Conservation (phyloP, 2,113 vertebrate genomes). For the Phylloscopus trochiloides region DNA sequence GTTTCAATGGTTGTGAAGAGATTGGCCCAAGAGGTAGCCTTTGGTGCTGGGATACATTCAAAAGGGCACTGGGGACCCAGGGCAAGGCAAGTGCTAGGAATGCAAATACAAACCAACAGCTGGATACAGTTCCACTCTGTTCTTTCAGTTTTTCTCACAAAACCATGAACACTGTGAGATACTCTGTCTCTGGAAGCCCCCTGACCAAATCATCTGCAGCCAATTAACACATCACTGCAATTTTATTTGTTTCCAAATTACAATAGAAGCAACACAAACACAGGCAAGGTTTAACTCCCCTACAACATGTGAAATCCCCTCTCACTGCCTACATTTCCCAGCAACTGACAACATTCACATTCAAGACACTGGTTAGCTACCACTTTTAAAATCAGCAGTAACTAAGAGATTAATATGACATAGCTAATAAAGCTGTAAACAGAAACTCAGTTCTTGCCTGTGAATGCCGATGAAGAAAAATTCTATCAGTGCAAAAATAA, state of each 20-base stretch:
- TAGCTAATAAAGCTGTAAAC: not conserved
- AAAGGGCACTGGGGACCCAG: not conserved
- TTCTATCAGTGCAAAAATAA: not conserved
- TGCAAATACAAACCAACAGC: not conserved
- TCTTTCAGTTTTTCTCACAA: not conserved
- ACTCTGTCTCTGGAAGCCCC: not conserved
- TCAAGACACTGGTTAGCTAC: not conserved
- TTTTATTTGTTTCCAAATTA: not conserved
- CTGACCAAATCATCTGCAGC: not conserved
- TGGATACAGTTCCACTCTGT: not conserved
- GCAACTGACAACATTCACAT: not conserved
- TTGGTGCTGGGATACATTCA: not conserved
- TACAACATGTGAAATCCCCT: not conserved
- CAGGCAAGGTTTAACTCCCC: not conserved
- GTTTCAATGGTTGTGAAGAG: not conserved
- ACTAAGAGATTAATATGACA: not conserved
- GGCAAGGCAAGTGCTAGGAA: not conserved
- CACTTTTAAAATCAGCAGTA: not conserved
- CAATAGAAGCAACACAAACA: not conserved
- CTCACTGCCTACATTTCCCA: not conserved
- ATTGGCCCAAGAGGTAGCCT: not conserved
- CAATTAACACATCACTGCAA: not conserved
- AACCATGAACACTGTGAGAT: not conserved
- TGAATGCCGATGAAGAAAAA: not conserved
- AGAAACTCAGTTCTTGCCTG: not conserved